Evolutionary conservation across 2,888 invertebrate genomes (phyloP), one percentile per base, ranked within the genome.

Genomic region (Timandra comae): DNA sequence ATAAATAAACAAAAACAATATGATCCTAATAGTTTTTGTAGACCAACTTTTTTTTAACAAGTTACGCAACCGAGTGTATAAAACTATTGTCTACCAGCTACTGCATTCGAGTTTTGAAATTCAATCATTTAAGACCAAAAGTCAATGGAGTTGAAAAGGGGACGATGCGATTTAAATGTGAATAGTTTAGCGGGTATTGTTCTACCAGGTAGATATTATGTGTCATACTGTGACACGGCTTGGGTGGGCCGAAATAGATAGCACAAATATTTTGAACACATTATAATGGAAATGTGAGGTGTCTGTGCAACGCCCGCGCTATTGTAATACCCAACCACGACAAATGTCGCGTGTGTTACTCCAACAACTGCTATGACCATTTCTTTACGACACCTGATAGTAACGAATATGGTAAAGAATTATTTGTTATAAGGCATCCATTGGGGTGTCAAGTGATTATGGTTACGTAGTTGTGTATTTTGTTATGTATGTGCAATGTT

Each of bases 171-270:
- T 58, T 55, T 70, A 59, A 77, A 79, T 74, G 56, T 56, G 61
- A 76, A 74, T 66, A 64, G 52, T 44, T 39, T 26, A 41, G 41
- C 44, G 44, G 41, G 49, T 53, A 61, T 81, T 81, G 79, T 80
- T 79, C 76, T 76, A 70, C 46, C 79, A 75, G 81, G 80, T 73
- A 74, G 66, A 71, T 69, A 80, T 80, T 73, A 52, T 63, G 58
- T 81, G 77, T 73, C 78, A 64, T 61, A 22, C 22, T 39, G 42
- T 38, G 45, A 56, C 43, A 41, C 60, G 36, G 41, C 65, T 37
- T 82, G 85, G 85, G 85, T 85, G 85, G 85, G 81, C 85, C 57
- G 42, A 53, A 64, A 65, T 66, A 72, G 69, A 80, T 77, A 70
- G 73, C 77, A 77, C 66, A 75, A 74, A 77, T 69, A 79, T 78